Percentiles rank a stretch among this genome's conserved stretches.
phyloP scores from a whole-genome alignment of 2,888 invertebrate genomes.

The Argynnis bischoffii region DNA sequence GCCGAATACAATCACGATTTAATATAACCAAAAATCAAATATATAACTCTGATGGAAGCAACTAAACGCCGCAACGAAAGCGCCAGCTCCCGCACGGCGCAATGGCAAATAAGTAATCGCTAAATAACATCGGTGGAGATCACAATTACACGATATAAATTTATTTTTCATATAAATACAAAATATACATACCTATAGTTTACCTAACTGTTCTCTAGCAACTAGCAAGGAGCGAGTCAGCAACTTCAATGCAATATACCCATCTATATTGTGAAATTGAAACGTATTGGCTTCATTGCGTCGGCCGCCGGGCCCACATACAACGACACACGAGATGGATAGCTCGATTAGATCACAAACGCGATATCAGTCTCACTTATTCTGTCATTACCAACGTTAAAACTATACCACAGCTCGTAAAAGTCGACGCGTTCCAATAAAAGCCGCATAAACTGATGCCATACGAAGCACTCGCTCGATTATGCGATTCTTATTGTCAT shows the following conservation, averaged over 20 bases:
- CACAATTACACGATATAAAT: slow-evolving; percentile 79
- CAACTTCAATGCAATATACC: slow-evolving; percentile 79
- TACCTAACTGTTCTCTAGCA: slow-evolving; percentile 59
- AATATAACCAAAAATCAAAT: slow-evolving; percentile 64
- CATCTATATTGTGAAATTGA: slow-evolving; percentile 78
- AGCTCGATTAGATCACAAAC: slow-evolving; percentile 61
- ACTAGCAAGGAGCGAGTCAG: slow-evolving; percentile 47
- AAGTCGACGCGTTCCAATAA: slow-evolving; percentile 52
- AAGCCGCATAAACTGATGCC: slow-evolving; percentile 52
- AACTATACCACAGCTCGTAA: slow-evolving; percentile 69
- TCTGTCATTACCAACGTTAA: slow-evolving; percentile 76
- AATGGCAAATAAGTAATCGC: slow-evolving; percentile 80
- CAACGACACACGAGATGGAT: slow-evolving; percentile 35
- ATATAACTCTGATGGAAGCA: slow-evolving; percentile 77
- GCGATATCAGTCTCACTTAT: slow-evolving; percentile 80
- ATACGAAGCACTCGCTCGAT: slow-evolving; percentile 9
- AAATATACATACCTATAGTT: slow-evolving; percentile 75
- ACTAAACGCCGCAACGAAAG: slow-evolving; percentile 62
- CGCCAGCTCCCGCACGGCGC: slow-evolving; percentile 69
- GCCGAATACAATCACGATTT: slow-evolving; percentile 66
- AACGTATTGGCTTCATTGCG: slow-evolving; percentile 41
- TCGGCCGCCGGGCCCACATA: slow-evolving; percentile 34
- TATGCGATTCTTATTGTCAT: slow-evolving; percentile 54
- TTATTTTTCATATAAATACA: slow-evolving; percentile 74
- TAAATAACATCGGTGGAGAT: slow-evolving; percentile 83